A percentile compares a stretch with the other conserved stretches of the same genome.
Evolutionary conservation across 2,888 invertebrate genomes (phyloP).

Genomic region (Caenorhabditis japonica): DNA sequence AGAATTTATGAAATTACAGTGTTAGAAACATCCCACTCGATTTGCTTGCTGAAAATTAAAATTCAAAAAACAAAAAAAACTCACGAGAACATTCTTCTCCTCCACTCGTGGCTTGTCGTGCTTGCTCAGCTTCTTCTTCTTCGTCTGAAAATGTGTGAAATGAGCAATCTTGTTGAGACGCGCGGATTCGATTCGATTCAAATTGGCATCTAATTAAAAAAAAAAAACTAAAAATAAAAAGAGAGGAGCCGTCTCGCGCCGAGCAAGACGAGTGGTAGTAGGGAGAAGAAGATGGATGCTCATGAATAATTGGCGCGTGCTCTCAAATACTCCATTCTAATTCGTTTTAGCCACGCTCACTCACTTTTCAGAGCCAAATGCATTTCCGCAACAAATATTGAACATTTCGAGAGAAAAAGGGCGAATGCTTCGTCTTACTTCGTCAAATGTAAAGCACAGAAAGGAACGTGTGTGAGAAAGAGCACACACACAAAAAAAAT

Average conservation of each 20-base stretch:
- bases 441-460: conserved; percentile 3
- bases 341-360: not conserved
- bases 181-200: too few species aligned
- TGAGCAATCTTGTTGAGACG: not conserved
- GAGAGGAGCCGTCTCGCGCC: too few species aligned
- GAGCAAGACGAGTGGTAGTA: too few species aligned
- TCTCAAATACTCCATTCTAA: not conserved
- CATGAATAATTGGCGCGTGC: not conserved
- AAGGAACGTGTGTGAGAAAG: not conserved
- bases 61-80: conserved; percentile 7
- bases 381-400: conserved; percentile 1
- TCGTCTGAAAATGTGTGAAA: not conserved
- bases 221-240: too few species aligned
- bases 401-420: not conserved
- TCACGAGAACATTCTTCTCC: conserved; percentile 13
- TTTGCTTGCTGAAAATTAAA: too few species aligned
- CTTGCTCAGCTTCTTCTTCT: too few species aligned
- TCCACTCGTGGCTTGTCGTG: too few species aligned
- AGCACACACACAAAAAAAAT: too few species aligned
- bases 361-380: not conserved
- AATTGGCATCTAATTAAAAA: conserved; percentile 41
- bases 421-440: conserved; percentile 8
- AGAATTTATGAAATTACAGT: too few species aligned
- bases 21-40: too few species aligned
- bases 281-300: too few species aligned